Base-by-base conservation (phyloP, 2,797 vertebrate species). In the Naso thynnoides region DNA sequence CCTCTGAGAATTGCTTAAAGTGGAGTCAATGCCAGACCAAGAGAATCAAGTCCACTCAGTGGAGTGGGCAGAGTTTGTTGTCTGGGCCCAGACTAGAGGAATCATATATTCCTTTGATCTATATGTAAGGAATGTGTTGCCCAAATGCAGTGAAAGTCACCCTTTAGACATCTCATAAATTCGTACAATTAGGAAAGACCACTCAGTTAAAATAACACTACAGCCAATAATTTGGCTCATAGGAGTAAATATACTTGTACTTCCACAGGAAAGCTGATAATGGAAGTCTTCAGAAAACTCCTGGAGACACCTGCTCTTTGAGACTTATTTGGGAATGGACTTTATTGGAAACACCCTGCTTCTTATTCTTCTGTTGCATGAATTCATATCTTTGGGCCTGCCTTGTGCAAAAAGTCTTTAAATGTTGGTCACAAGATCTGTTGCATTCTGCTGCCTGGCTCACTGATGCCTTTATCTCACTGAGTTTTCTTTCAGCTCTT, bases 281-380 rank as follows among this genome's bases (percentile, higher is more conserved):
- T 45, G 11, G 3, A 70, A 67, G n/a, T 71, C 38, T 66, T 76
- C 18, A 50, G 21, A 57, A 16, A 59, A 21, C 18, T 29, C 23
- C 54, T 45, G 3, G 19, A 38, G 39, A 42, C 1, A 6, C 19
- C 8, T 45, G 21, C 21, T 47, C 15, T 50, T 14, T 68, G 24
- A n/a, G 13, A 27, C 42, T 42, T 59, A 10, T 66, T 78, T 78
- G 42, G 55, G 49, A 60, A 61, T 1, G 49, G 16, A 49, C 24
- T 31, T 60, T 66, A 23, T 58, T 41, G 44, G 36, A n/a, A 19
- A 45, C 60, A 48, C 36, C 18, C 39, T 55, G 14, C 31, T 54
- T 48, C 3, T n/a, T 26, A 39, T 13, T 68, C 21, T 58, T 2
- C 54, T 18, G 2, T 69, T 53, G 23, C 2, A 48, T 44, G 14